Conservation (phyloP, 2,888 invertebrate genomes). For the Anorthoa munda region DNA sequence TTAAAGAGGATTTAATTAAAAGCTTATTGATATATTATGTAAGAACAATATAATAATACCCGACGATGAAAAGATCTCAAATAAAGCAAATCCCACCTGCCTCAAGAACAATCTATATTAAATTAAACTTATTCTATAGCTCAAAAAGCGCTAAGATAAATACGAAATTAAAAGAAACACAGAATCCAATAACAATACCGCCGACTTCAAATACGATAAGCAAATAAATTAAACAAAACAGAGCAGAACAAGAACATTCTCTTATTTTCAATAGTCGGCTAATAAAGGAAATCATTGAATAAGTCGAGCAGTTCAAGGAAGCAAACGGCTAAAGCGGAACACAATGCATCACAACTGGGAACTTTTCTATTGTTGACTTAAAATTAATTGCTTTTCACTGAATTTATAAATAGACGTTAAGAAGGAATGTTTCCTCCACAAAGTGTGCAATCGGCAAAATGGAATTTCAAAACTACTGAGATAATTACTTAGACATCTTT, state of each 20-base stretch:
- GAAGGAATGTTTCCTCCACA: conserved; percentile 71
- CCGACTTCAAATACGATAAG: conserved; percentile 61
- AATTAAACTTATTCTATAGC: conserved; percentile 3
- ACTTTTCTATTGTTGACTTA: conserved; percentile 88
- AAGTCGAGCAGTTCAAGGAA: conserved; percentile 82
- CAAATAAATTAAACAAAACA: conserved; percentile 69
- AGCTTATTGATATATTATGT: background rate
- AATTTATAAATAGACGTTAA: conserved; percentile 80
- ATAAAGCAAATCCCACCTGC: background rate
- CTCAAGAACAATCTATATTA: background rate
- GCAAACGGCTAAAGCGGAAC: conserved; percentile 83
- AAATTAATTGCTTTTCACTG: conserved; percentile 87
- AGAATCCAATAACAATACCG: conserved; percentile 51
- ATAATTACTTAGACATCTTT: conserved; percentile 62
- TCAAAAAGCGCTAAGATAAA: conserved; percentile 27
- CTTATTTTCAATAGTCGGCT: conserved; percentile 82
- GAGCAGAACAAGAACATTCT: conserved; percentile 76
- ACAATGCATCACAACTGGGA: conserved; percentile 87
- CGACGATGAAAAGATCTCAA: background rate
- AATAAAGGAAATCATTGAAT: conserved; percentile 88
- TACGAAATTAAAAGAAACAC: conserved; percentile 33
- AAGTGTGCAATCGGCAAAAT: conserved; percentile 73
- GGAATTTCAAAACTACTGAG: conserved; percentile 69
- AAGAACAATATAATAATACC: background rate
- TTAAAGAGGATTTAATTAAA: conserved; percentile 24